Evolutionary conservation across 2,888 invertebrate species (phyloP).

Genomic region (Sinopyrophorus schimmeli): DNA sequence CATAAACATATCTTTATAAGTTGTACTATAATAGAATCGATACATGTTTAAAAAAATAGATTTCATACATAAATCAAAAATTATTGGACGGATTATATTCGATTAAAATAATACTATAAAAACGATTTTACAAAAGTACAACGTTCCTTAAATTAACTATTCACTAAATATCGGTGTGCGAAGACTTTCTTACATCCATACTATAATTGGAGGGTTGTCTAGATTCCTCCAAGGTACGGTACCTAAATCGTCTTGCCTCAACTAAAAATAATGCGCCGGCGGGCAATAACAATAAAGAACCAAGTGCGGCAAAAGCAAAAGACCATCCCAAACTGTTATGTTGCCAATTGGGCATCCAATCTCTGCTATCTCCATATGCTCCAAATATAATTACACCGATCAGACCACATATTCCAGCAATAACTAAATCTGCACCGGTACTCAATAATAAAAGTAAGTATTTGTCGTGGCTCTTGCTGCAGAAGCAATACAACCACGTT

Average conservation of each 20-base stretch:
- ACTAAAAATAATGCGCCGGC: constrained; percentile 80
- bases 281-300: constrained; percentile 74
- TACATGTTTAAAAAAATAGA: constrained; percentile 9
- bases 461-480: constrained; percentile 75
- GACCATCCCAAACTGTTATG: constrained; percentile 95
- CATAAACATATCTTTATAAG: too few relatives aligned
- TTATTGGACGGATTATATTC: constrained; percentile 17
- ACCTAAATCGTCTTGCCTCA: constrained; percentile 79
- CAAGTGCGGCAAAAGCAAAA: constrained; percentile 82
- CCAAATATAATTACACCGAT: constrained; percentile 89
- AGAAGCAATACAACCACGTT: constrained; percentile 72
- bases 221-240: constrained; percentile 71
- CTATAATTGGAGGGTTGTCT: constrained; percentile 67
- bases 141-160: constrained; percentile 6
- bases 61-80: constrained; percentile 10
- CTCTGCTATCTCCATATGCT: constrained; percentile 84
- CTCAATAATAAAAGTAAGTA: constrained; percentile 75
- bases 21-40: too few relatives aligned
- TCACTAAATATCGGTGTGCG: constrained; percentile 72
- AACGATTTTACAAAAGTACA: constrained; percentile 8
- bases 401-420: constrained; percentile 78
- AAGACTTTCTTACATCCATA: constrained; percentile 67
- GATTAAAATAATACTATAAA: constrained; percentile 15
- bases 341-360: constrained; percentile 97
- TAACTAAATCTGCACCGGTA: constrained; percentile 71